phyloP scores from a whole-genome alignment of 2,113 vertebrate genomes.

The Calypte anna region DNA sequence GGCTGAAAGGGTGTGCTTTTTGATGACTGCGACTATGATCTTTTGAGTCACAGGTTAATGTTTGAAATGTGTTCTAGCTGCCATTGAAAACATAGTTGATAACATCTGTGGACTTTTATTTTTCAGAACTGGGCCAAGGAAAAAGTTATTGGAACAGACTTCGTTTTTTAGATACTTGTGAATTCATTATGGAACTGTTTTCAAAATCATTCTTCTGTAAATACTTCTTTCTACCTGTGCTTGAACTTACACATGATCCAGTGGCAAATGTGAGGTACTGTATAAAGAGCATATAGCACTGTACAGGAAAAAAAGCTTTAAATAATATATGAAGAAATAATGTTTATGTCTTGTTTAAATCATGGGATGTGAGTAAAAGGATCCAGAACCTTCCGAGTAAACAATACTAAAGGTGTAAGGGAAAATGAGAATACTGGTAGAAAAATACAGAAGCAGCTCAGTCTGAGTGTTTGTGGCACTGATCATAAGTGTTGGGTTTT shows the following conservation, averaged over 20 bases:
- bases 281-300: not conserved
- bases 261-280: constrained; percentile 95
- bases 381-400: not conserved
- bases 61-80: not conserved
- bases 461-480: not conserved
- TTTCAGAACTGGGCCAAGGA: constrained; percentile 90
- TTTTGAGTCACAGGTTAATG: not conserved
- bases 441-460: not conserved
- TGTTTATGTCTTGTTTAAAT: not conserved
- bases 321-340: not conserved
- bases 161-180: constrained; percentile 93
- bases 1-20: not conserved
- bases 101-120: constrained; percentile 8
- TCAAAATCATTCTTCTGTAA: constrained; percentile 96
- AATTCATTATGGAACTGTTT: constrained; percentile 92
- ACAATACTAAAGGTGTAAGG: not conserved
- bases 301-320: not conserved
- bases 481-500: accelerated
- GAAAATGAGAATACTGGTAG: not conserved
- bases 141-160: constrained; percentile 96
- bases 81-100: not conserved
- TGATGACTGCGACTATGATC: not conserved
- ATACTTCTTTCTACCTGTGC: constrained; percentile 89
- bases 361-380: not conserved
- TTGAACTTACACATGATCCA: constrained; percentile 92